Conservation (phyloP, 2,888 invertebrate species). For the Glaucopsyche alexis region DNA sequence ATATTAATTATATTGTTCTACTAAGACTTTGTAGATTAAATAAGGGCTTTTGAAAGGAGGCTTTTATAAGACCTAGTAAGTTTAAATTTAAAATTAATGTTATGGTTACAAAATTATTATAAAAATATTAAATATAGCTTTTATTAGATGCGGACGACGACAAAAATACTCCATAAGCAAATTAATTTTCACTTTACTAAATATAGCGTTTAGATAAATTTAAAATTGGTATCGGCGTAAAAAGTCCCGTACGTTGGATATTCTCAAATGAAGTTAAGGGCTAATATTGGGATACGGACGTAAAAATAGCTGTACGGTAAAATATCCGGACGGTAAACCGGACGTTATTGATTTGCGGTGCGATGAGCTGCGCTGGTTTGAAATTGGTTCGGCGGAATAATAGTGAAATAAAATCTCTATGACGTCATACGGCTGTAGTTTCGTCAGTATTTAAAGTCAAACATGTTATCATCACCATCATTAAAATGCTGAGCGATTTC, state of each 20-base stretch:
- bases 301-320: constrained; percentile 21
- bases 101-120: too few species aligned
- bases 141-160: neutral
- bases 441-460: neutral
- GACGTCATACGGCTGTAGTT: neutral
- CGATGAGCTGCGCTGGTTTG: neutral
- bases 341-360: constrained; percentile 24
- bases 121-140: too few species aligned
- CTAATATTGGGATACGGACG: constrained; percentile 14
- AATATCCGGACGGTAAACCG: constrained; percentile 5
- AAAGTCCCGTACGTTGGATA: constrained; percentile 7
- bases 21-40: too few species aligned
- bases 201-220: neutral
- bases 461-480: neutral
- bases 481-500: too few species aligned
- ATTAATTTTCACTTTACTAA: neutral
- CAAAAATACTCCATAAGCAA: neutral
- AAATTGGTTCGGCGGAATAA: neutral
- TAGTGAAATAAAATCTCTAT: constrained; percentile 1
- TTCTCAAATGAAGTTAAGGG: constrained; percentile 5
- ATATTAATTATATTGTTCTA: too few species aligned
- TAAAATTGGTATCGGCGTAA: neutral
- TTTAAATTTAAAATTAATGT: too few species aligned
- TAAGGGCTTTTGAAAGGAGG: too few species aligned
- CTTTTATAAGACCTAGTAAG: too few species aligned